phyloP scores from a whole-genome alignment of 2,888 invertebrate genomes.

The Malachius bipustulatus region DNA sequence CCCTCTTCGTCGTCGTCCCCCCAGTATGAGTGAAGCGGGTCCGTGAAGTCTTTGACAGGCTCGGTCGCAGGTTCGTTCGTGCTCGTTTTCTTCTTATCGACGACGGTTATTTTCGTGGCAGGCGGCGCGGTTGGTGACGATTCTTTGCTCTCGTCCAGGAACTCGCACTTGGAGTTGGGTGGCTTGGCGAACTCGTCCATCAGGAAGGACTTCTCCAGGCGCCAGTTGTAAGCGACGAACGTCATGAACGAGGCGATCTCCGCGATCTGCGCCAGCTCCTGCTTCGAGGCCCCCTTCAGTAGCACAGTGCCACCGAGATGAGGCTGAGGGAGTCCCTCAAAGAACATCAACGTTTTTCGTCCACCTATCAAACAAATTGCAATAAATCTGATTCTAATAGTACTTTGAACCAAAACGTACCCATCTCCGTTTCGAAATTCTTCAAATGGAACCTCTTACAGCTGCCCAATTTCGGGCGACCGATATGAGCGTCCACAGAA shows the following conservation, averaged over 20 bases:
- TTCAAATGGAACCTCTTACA: constrained; percentile 73
- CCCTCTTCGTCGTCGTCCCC: constrained; percentile 15
- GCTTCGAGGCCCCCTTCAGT: constrained; percentile 59
- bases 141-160: constrained; percentile 35
- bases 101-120: constrained; percentile 14
- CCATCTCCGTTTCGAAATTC: constrained; percentile 40
- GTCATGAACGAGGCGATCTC: constrained; percentile 71
- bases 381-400: constrained; percentile 4
- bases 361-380: constrained; percentile 38
- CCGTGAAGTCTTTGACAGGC: constrained; percentile 66
- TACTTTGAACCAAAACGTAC: constrained; percentile 27
- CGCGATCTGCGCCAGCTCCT: constrained; percentile 73
- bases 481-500: constrained; percentile 78
- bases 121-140: constrained; percentile 29
- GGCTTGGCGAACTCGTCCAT: constrained; percentile 78
- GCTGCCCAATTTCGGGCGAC: constrained; percentile 68
- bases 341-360: constrained; percentile 81
- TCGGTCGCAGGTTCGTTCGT: constrained; percentile 28
- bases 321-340: constrained; percentile 78
- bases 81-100: constrained; percentile 4
- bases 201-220: constrained; percentile 80
- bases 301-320: constrained; percentile 80
- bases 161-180: constrained; percentile 42
- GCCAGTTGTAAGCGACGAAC: constrained; percentile 81
- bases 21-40: constrained; percentile 52